Evolutionary conservation across 2,113 vertebrate genomes (phyloP), one percentile per base, ranked within the genome.

Genomic region (Microcebus murinus): DNA sequence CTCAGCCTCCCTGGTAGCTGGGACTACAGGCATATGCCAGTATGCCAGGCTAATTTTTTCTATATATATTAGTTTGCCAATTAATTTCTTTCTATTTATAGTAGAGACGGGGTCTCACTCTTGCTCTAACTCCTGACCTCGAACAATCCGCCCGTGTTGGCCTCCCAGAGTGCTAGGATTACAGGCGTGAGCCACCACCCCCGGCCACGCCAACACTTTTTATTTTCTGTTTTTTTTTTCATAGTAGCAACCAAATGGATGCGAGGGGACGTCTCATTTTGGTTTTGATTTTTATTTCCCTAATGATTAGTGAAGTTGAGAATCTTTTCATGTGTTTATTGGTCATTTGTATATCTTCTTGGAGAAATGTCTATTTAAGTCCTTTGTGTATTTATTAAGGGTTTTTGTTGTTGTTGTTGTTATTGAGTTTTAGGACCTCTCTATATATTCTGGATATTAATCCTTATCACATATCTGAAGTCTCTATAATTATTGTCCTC

Each of bases 221-320:
- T 82, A 31, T 77, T 76, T 87, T 89, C 25, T 76, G 57, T 50
- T 76, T 39, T 18, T 71, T 18, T 50, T 39, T 36, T 12, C 42
- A 57, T 50, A 8, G 27, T 68, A 67, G 11, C 20, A 71, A 65
- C 42, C 39, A 65, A 79, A 20, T 95, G 42, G 27, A 21, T 79
- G 0, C 52, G 45, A 52, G 34, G 45, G 73, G 31, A 4, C 48
- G 36, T 80, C 42, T 92, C 48, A 70, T 39, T 23, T 27, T 77
- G 50, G 84, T 94, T 80, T 83, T 79, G n/a, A 83, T 80, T 88
- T 88, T 25, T 12, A 36, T 88, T 89, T 89, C 52, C 83, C 23
- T 73, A 52, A 20, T 82, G 55, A 83, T 63, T 77, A 57, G 45
- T 80, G 63, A 80, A 23, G 18, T 36, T 84, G 29, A 95, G 13